Percentiles rank a stretch among this genome's conserved stretches.
Evolutionary conservation across 1,140 invertebrate genomes (phyloP).

Genomic region (Kradibia gibbosae): DNA sequence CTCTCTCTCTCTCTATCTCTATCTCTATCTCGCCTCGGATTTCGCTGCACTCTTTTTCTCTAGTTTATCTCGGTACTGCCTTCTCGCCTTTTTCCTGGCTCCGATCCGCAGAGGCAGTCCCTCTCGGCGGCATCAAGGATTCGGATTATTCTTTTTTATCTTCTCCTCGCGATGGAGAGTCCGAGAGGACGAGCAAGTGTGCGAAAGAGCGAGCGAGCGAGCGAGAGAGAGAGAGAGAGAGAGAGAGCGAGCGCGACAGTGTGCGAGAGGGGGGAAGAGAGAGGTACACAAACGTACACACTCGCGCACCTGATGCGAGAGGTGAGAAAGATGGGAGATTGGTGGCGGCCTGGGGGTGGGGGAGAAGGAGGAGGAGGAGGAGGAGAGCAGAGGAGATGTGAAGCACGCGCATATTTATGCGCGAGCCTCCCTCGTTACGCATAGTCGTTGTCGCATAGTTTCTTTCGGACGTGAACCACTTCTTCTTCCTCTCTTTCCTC

Average conservation of each 20-base stretch:
- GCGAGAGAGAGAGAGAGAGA: slow-evolving; percentile 9
- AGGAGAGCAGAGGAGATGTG: slow-evolving; percentile 16
- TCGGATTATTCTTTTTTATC: slow-evolving; percentile 59
- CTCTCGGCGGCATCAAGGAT: slow-evolving; percentile 52
- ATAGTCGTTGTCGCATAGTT: slow-evolving; percentile 66
- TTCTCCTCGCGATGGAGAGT: slow-evolving; percentile 46
- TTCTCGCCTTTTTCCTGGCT: neutral
- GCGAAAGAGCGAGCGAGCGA: too few relatives aligned
- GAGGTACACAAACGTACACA: neutral
- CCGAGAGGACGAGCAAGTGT: too few relatives aligned
- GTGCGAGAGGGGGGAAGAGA: neutral
- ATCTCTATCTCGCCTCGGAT: slow-evolving; percentile 51
- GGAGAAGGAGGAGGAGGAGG: too few relatives aligned
- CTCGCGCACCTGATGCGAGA: neutral
- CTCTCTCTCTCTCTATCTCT: slow-evolving; percentile 29
- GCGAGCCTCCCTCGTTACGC: slow-evolving; percentile 67
- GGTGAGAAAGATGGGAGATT: slow-evolving; percentile 39
- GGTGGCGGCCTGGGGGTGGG: too few relatives aligned
- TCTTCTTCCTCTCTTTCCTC: slow-evolving; percentile 31
- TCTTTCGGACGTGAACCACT: slow-evolving; percentile 61
- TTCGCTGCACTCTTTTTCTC: slow-evolving; percentile 42
- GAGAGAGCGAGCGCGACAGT: neutral
- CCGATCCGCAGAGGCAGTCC: neutral
- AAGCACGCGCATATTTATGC: slow-evolving; percentile 57
- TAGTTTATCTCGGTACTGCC: slow-evolving; percentile 4